A percentile compares a stretch with the other conserved stretches of the same genome.
These are phyloP conservation scores for Todiramphus saurophagus DNA, from an alignment of 2,113 vertebrate genomes.

Conservation along the genomic window DNA sequence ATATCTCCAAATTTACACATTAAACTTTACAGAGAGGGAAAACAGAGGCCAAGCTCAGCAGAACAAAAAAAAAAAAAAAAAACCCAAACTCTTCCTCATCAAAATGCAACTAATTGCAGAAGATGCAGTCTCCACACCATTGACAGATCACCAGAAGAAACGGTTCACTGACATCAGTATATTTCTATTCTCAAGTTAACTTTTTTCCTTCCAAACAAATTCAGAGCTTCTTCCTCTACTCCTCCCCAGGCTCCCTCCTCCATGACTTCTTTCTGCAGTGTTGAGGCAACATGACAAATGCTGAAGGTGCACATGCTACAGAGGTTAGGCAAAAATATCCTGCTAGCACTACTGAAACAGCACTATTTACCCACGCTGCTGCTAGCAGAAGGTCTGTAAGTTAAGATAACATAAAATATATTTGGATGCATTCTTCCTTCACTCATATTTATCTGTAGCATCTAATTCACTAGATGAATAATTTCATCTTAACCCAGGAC, in stretches of 20 bases:
- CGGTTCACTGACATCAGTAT: not conserved
- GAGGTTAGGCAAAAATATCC: not conserved
- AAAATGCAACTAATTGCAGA: not conserved
- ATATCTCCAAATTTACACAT: not conserved
- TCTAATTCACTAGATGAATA: not conserved
- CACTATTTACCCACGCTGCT: not conserved
- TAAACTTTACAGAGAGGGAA: not conserved
- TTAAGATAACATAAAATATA: not conserved
- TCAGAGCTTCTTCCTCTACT: not conserved
- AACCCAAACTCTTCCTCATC: not conserved
- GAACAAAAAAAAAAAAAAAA: not conserved
- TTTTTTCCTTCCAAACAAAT: not conserved
- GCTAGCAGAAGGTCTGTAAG: not conserved
- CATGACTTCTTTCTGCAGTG: not conserved
- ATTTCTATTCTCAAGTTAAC: not conserved
- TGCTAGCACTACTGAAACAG: not conserved
- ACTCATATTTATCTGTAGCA: not conserved
- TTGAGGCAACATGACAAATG: not conserved
- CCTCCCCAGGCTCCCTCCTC: not conserved
- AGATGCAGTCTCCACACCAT: not conserved
- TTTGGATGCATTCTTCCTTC: not conserved
- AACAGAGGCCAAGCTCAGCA: not conserved
- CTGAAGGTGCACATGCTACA: not conserved
- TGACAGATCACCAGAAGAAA: not conserved
- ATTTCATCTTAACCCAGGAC: not conserved